Evolutionary conservation across 2,113 vertebrate genomes (phyloP).

Genomic region (Semicossyphus pulcher): DNA sequence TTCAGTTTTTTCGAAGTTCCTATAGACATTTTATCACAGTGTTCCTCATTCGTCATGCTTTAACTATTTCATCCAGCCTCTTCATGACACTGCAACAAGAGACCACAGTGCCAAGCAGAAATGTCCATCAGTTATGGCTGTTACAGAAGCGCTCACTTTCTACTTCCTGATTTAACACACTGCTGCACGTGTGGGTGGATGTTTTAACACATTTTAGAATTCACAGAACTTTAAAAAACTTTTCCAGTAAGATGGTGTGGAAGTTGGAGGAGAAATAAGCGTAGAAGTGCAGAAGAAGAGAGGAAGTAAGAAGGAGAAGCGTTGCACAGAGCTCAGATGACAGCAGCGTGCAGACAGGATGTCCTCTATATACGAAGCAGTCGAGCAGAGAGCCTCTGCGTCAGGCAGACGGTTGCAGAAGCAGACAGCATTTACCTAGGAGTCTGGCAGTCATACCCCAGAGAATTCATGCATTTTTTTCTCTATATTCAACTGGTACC

Average conservation of each 20-base stretch:
- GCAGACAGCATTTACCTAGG: not conserved
- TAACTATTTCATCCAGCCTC: no score
- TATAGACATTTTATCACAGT: slow-evolving; percentile 6
- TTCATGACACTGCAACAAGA: no score
- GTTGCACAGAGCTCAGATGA: slow-evolving; percentile 49
- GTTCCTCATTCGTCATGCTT: slow-evolving; percentile 22
- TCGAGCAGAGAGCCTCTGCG: slow-evolving; percentile 71
- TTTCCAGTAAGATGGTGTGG: slow-evolving; percentile 44
- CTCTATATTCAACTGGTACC: not conserved
- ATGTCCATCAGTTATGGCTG: not conserved
- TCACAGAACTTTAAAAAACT: slow-evolving; percentile 17
- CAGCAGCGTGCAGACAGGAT: slow-evolving; percentile 75
- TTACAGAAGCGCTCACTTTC: slow-evolving; percentile 29
- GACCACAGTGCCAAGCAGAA: not conserved
- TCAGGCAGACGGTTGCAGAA: slow-evolving; percentile 23
- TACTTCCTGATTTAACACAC: slow-evolving; percentile 44
- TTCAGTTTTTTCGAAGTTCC: slow-evolving; percentile 46
- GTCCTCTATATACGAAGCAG: slow-evolving; percentile 58
- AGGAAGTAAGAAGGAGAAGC: slow-evolving; percentile 69
- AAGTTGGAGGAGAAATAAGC: slow-evolving; percentile 37
- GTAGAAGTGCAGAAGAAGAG: slow-evolving; percentile 29
- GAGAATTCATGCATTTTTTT: not conserved
- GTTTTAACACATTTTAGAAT: slow-evolving; percentile 12
- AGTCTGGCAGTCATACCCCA: not conserved
- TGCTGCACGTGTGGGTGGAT: not conserved